Conservation (phyloP, 2,888 invertebrate genomes). For the Xestoiulus laeticollis region DNA sequence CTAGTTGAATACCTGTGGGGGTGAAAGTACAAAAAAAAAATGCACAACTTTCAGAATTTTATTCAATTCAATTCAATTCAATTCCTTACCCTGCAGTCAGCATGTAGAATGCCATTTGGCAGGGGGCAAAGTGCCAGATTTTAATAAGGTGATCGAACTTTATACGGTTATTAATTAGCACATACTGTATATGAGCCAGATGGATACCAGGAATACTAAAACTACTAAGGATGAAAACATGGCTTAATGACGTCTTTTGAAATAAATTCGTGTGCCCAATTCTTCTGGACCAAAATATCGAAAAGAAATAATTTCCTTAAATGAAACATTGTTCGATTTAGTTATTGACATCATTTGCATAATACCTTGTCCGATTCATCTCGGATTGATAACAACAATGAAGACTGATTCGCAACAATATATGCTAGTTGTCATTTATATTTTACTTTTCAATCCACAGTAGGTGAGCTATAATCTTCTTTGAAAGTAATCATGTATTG, state of each 20-base stretch:
- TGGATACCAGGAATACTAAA: neutral
- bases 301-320: neutral
- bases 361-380: neutral
- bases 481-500: neutral
- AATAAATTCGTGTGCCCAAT: neutral
- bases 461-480: neutral
- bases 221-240: neutral
- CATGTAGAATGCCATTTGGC: too few species aligned
- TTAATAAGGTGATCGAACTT: too few species aligned
- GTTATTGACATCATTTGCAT: neutral
- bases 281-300: neutral
- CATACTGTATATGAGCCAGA: neutral
- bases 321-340: neutral
- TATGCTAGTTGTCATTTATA: neutral
- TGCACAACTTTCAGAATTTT: neutral
- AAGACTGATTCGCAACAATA: neutral
- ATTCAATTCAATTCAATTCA: too few species aligned
- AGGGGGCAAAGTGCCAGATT: too few species aligned
- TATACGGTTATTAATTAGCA: too few species aligned
- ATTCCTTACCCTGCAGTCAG: too few species aligned
- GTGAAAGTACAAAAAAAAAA: neutral
- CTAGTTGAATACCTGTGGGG: neutral
- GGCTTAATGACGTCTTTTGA: neutral
- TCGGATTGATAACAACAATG: neutral
- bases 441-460: neutral